These are phyloP conservation scores for Rhinoderma darwinii DNA, from an alignment of 2,113 vertebrate species.

Conservation along the genomic window DNA sequence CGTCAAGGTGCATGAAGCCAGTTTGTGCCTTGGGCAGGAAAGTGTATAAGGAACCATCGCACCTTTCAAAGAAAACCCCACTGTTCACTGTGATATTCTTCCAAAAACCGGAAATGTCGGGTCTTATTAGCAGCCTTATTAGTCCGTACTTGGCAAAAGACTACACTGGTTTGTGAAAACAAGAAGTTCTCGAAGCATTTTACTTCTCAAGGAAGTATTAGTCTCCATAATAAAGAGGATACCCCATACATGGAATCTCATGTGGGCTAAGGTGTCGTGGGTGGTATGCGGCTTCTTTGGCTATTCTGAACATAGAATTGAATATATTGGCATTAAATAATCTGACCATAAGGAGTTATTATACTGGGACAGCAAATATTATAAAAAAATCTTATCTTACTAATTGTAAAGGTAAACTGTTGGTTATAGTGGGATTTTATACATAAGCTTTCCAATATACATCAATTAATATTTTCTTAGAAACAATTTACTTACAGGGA, in stretches of 20 bases:
- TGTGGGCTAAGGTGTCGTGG: neutral
- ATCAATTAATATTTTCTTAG: too few species aligned
- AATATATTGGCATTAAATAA: too few species aligned
- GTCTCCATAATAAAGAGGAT: neutral
- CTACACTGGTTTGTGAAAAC: neutral
- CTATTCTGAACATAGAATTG: too few species aligned
- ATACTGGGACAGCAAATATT: too few species aligned
- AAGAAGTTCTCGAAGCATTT: slow-evolving; percentile 15
- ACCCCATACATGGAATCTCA: neutral
- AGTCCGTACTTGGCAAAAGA: slow-evolving; percentile 10
- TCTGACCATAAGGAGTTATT: too few species aligned
- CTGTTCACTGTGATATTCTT: slow-evolving; percentile 12
- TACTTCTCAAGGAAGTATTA: neutral
- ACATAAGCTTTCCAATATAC: too few species aligned
- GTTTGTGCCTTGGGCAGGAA: neutral
- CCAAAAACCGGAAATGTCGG: slow-evolving; percentile 31
- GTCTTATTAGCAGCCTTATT: neutral
- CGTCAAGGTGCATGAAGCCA: neutral
- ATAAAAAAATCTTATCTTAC: too few species aligned
- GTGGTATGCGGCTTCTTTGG: neutral
- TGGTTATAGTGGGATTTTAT: too few species aligned
- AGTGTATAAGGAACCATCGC: neutral
- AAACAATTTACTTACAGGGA: too few species aligned
- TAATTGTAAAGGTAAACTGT: too few species aligned
- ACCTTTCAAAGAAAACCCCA: slow-evolving; percentile 12